phyloP scores from a whole-genome alignment of 2,797 vertebrate species.

The Nyctalus aviator region DNA sequence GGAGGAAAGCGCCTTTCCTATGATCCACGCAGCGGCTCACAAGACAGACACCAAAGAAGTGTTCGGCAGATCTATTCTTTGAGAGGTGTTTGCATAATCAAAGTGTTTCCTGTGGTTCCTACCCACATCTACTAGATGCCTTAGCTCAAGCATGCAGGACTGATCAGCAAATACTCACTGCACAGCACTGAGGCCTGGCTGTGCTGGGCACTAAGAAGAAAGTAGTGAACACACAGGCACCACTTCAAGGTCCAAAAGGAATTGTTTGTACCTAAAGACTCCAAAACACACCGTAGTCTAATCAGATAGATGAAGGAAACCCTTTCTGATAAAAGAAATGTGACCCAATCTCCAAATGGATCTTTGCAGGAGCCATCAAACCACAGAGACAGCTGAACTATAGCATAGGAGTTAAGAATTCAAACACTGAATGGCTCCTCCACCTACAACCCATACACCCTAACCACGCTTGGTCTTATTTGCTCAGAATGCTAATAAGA shows the following conservation, averaged over 20 bases:
- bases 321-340: background rate
- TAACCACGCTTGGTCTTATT: background rate
- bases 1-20: background rate
- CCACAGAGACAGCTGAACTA: background rate
- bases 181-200: accelerated
- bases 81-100: background rate
- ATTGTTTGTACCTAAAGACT: background rate
- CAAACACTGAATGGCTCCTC: background rate
- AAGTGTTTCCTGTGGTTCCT: background rate
- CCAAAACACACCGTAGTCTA: background rate
- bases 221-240: background rate
- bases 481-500: background rate
- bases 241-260: background rate
- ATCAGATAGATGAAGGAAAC: background rate
- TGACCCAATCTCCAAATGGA: background rate
- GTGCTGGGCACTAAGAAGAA: background rate
- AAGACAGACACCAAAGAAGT: background rate
- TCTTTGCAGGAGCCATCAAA: background rate
- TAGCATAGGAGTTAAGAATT: background rate
- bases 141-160: background rate
- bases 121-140: background rate
- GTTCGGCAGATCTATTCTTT: background rate
- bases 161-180: background rate
- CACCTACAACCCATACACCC: background rate
- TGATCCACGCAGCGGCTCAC: background rate